phyloP scores from a whole-genome alignment of 2,113 vertebrate species.

The Mesembrinibis cayennensis region DNA sequence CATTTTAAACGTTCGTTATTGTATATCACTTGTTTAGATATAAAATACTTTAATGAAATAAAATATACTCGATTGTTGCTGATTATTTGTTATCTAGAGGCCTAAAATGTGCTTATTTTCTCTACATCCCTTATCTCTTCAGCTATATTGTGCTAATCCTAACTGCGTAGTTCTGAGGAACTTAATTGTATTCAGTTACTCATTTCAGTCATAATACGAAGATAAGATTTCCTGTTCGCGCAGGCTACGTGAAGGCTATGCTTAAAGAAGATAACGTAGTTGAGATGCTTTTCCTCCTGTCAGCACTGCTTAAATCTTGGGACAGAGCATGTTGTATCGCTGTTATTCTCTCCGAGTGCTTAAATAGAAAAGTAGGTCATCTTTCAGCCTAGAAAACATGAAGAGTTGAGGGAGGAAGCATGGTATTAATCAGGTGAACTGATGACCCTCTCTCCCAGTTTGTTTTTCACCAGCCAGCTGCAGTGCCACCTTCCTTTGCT shows the following conservation, averaged over 20 bases:
- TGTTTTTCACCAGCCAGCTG: background rate
- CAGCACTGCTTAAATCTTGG: background rate
- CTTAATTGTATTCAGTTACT: background rate
- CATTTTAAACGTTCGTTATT: conserved; percentile 38
- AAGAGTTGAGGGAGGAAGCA: background rate
- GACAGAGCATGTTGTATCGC: background rate
- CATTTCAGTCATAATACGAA: background rate
- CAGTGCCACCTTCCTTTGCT: background rate
- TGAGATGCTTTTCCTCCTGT: background rate
- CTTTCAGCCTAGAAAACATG: background rate
- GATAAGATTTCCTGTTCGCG: background rate
- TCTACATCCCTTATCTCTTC: background rate
- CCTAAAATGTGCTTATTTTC: background rate
- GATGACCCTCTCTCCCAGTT: background rate
- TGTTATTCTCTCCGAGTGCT: background rate
- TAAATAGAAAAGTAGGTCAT: background rate
- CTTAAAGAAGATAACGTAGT: background rate
- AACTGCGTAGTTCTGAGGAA: background rate
- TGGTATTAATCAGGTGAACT: background rate
- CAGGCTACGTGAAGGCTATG: too few species aligned
- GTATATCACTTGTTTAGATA: conserved; percentile 44
- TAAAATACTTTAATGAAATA: conserved; percentile 53
- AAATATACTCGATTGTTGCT: background rate
- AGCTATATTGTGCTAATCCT: background rate
- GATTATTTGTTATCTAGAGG: conserved; percentile 1